Evolutionary conservation across 2,797 vertebrate genomes (phyloP).

Genomic region (Lagorchestes hirsutus): DNA sequence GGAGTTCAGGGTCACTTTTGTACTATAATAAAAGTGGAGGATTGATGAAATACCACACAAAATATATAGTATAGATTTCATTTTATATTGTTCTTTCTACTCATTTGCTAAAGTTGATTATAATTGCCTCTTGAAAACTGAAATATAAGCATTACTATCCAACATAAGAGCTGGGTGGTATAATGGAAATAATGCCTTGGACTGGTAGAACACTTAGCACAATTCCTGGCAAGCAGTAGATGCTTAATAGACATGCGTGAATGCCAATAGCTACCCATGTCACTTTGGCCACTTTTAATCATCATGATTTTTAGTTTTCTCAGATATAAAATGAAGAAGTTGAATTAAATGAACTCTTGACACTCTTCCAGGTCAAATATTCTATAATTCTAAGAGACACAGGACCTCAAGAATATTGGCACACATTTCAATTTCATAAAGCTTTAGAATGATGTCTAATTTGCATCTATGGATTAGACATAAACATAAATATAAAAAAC

Average conservation of each 20-base stretch:
- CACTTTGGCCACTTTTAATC: too few species aligned
- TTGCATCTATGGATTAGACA: too few species aligned
- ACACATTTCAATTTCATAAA: too few species aligned
- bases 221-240: background rate
- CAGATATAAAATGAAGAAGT: too few species aligned
- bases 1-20: background rate
- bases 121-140: background rate
- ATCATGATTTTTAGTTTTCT: too few species aligned
- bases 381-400: too few species aligned
- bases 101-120: background rate
- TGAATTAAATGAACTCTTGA: too few species aligned
- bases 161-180: background rate
- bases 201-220: background rate
- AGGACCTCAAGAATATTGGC: too few species aligned
- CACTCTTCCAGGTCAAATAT: too few species aligned
- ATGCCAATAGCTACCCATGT: too few species aligned
- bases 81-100: background rate
- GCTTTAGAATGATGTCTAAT: too few species aligned
- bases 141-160: background rate
- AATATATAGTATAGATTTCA: background rate
- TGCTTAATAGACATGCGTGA: background rate
- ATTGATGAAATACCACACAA: background rate
- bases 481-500: too few species aligned
- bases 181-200: background rate
- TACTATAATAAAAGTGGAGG: background rate